These are phyloP conservation scores for Sphaerophoria rueppellii DNA, from an alignment of 2,888 invertebrate species.

Conservation along the genomic window DNA sequence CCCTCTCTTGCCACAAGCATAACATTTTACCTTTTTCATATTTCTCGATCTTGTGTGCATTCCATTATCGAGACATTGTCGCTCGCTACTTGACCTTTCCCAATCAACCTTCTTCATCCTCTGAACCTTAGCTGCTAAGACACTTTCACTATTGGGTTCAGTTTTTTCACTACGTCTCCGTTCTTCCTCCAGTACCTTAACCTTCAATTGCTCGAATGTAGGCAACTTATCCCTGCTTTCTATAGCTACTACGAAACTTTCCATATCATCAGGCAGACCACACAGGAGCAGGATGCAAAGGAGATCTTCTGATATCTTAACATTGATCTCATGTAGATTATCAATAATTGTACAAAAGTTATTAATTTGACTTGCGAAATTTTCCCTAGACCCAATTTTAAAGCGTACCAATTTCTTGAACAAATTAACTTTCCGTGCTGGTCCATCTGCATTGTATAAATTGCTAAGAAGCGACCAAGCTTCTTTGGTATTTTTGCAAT, in stretches of 20 bases:
- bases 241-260: slow-evolving; percentile 4
- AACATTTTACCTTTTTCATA: slow-evolving; percentile 9
- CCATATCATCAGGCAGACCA: slow-evolving; percentile 4
- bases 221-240: slow-evolving; percentile 9
- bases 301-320: slow-evolving; percentile 5
- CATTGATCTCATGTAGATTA: neutral
- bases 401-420: slow-evolving; percentile 32
- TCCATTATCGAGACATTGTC: neutral
- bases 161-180: neutral
- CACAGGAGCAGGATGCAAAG: slow-evolving; percentile 7
- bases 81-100: neutral
- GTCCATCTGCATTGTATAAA: slow-evolving; percentile 60
- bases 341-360: slow-evolving; percentile 9
- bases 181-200: slow-evolving; percentile 10
- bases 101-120: neutral
- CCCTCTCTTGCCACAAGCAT: slow-evolving; percentile 12
- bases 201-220: slow-evolving; percentile 6
- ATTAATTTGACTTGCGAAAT: slow-evolving; percentile 7
- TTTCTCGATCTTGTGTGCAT: neutral
- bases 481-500: slow-evolving; percentile 6
- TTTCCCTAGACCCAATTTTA: slow-evolving; percentile 1
- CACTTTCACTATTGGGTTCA: neutral
- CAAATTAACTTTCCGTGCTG: slow-evolving; percentile 60
- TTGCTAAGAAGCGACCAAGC: slow-evolving; percentile 41
- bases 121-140: neutral